Evolutionary conservation across 1,140 invertebrate species (phyloP), one percentile per base, ranked within the genome.

Genomic region (Ceratina australensis): DNA sequence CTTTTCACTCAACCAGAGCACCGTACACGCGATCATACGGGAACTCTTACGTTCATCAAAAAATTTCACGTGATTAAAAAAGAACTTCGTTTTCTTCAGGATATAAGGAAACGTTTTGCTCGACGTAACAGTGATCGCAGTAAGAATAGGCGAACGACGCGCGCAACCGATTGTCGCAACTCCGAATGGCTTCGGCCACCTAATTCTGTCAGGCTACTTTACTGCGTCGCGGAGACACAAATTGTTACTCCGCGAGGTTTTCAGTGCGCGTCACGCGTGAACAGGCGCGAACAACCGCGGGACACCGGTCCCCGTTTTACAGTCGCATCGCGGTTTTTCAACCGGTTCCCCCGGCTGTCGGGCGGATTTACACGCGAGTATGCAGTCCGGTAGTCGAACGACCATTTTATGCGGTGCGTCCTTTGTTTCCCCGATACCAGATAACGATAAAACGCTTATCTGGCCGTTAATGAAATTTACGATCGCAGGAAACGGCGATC

Each of bases 401-500:
- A 49, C 57, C 69, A 12, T 60, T 71, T 77, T 69, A 71, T 71
- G 61, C 59, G 18, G 7, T 16, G 20, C 24, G 49, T 71, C 74
- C 74, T 77, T 77, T 77, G 74, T 77, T 77, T 77, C 42, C 59
- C 26, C 47, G 74, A 77, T 77, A 77, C 47, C 65, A 60, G 66
- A 69, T 71, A 77, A 69, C 74, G 66, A 69, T 50, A 71, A 71
- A 71, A 61, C 66, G 47, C 74, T 60, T 71, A 77, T 77, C 74
- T 42, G 28, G 67, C 57, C 66, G 74, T 77, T 77, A 77, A 77
- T 77, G 74, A 71, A 71, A 77, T 77, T 77, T 77, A 77, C 67
- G 74, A 71, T 61, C 47, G 66, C 47, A 15, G 57, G 26, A 54
- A 63, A 69, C 67, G 57, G 59, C 66, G 67, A 71, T 71, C 47